phyloP scores from a whole-genome alignment of 2,113 vertebrate genomes.

The Tinamus guttatus region DNA sequence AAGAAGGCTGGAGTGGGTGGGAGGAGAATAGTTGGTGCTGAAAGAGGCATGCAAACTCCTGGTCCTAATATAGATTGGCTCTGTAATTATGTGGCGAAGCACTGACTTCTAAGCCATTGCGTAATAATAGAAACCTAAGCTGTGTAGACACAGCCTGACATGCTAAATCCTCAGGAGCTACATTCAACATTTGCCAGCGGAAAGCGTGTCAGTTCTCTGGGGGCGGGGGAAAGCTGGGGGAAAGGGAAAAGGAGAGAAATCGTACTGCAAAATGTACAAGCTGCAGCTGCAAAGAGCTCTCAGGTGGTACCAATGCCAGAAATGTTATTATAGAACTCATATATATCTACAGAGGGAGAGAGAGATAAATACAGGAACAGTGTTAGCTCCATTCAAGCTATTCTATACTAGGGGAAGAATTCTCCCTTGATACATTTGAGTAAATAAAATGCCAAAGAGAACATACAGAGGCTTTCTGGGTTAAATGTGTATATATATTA shows the following conservation, averaged over 20 bases:
- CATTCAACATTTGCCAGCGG: slow-evolving; percentile 59
- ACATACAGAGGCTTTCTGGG: background rate
- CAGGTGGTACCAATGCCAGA: background rate
- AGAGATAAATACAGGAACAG: background rate
- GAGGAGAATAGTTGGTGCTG: background rate
- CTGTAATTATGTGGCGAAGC: slow-evolving; percentile 49
- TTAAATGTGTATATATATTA: background rate
- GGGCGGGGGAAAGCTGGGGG: slow-evolving; percentile 8
- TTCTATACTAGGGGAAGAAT: background rate
- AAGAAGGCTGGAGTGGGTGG: background rate
- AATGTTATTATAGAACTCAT: background rate
- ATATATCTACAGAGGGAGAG: background rate
- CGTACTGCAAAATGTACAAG: background rate
- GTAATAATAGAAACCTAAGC: slow-evolving; percentile 77
- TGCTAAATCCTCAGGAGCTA: slow-evolving; percentile 73
- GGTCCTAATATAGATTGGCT: slow-evolving; percentile 46
- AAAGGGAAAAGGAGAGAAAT: slow-evolving; percentile 4
- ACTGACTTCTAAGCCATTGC: slow-evolving; percentile 66
- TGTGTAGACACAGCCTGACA: slow-evolving; percentile 65
- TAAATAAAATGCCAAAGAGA: background rate
- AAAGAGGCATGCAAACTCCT: background rate
- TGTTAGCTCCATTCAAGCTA: background rate
- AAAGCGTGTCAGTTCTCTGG: slow-evolving; percentile 47
- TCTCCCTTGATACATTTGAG: background rate
- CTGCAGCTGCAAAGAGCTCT: slow-evolving; percentile 9